Conservation (phyloP, 2,888 invertebrate species). For the Neocrepidodera transversa region DNA sequence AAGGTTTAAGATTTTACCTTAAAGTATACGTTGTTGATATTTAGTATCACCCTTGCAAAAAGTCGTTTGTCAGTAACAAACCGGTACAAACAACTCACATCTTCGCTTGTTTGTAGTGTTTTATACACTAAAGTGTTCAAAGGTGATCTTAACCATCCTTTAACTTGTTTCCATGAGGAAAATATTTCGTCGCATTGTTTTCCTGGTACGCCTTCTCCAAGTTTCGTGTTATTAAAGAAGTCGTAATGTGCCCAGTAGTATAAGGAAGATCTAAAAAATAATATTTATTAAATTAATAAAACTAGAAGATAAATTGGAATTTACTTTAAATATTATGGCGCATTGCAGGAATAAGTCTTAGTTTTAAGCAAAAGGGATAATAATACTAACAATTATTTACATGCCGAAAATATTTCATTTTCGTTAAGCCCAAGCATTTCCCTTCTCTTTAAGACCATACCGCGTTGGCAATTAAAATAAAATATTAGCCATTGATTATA, state of each 20-base stretch:
- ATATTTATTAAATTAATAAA: too few relatives aligned
- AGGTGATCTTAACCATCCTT: conserved; percentile 81
- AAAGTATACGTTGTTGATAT: conserved; percentile 79
- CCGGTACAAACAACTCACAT: conserved; percentile 82
- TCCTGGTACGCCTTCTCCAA: conserved; percentile 81
- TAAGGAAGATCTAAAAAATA: conserved; percentile 80
- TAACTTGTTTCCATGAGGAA: conserved; percentile 81
- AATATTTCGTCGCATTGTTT: conserved; percentile 89
- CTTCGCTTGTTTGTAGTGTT: conserved; percentile 72
- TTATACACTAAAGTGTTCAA: conserved; percentile 89
- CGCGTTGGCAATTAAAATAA: conserved; percentile 14
- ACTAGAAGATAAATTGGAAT: too few relatives aligned
- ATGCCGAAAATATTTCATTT: not conserved
- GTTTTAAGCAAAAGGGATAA: too few relatives aligned
- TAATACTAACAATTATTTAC: not conserved
- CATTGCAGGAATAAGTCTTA: too few relatives aligned
- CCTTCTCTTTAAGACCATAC: not conserved
- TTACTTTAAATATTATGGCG: too few relatives aligned
- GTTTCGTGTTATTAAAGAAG: conserved; percentile 89
- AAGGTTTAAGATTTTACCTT: conserved; percentile 65
- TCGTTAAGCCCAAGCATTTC: not conserved
- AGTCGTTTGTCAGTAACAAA: conserved; percentile 84
- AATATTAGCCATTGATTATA: conserved; percentile 19
- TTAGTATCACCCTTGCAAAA: conserved; percentile 81
- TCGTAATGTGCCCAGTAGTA: conserved; percentile 96